These are phyloP conservation scores for Globodera rostochiensis DNA, from an alignment of 1,140 invertebrate species.

Conservation along the genomic window DNA sequence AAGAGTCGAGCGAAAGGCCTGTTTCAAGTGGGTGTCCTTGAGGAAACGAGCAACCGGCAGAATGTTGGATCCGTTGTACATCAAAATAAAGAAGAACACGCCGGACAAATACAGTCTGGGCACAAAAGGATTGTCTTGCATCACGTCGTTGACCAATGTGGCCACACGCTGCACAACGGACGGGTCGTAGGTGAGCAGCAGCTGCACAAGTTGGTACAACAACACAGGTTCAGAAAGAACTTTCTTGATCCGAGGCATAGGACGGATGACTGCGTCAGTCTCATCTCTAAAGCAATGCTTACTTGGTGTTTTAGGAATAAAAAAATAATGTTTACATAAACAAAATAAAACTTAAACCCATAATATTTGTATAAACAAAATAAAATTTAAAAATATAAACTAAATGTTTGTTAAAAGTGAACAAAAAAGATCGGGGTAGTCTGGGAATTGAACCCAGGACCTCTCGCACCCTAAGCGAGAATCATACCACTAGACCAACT, in stretches of 20 bases:
- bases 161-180: conserved; percentile 89
- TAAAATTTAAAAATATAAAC: no score
- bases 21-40: conserved; percentile 89
- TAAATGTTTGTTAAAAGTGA: not conserved
- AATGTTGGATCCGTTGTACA: conserved; percentile 98
- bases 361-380: no score
- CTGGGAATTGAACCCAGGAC: conserved; percentile 49
- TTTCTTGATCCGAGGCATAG: conserved; percentile 86
- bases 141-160: conserved; percentile 70
- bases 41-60: conserved; percentile 91
- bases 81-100: conserved; percentile 96
- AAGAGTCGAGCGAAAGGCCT: conserved; percentile 74
- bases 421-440: conserved; percentile 33
- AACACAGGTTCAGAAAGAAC: conserved; percentile 83
- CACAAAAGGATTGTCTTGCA: conserved; percentile 88
- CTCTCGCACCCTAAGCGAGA: conserved; percentile 62
- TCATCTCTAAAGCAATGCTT: conserved; percentile 45
- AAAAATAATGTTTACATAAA: no score
- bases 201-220: conserved; percentile 88
- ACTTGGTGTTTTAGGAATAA: no score
- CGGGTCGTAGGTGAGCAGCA: conserved; percentile 95
- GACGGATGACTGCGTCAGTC: conserved; percentile 86
- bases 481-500: conserved; percentile 60
- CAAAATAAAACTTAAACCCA: no score
- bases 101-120: conserved; percentile 91